Evolutionary conservation across 2,113 vertebrate genomes (phyloP).

Genomic region (Charina bottae): DNA sequence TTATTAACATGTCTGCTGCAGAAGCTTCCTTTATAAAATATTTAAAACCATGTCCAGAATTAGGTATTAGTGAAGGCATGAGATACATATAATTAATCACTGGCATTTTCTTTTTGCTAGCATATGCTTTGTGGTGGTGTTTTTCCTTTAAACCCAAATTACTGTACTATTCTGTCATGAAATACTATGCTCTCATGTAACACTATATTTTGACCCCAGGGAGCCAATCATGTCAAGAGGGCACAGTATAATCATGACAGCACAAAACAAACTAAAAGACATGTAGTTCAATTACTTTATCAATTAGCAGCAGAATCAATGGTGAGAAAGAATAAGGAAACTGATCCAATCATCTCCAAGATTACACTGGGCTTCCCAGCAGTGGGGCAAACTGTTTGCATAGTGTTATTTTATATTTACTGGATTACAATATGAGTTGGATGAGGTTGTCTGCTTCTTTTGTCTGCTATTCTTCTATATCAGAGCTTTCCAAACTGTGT

Average conservation of each 20-base stretch:
- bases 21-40: constrained; percentile 77
- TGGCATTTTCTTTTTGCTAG: constrained; percentile 58
- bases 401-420: constrained; percentile 14
- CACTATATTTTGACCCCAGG: constrained; percentile 50
- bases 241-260: constrained; percentile 61
- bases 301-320: constrained; percentile 73
- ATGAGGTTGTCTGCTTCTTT: not conserved
- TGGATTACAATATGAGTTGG: constrained; percentile 12
- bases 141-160: constrained; percentile 22
- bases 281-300: constrained; percentile 67
- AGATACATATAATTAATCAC: constrained; percentile 67
- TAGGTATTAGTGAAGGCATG: constrained; percentile 65
- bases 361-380: constrained; percentile 29
- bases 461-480: not conserved
- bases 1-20: constrained; percentile 76
- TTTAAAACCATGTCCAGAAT: constrained; percentile 69
- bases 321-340: constrained; percentile 61
- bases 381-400: constrained; percentile 32
- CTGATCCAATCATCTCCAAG: constrained; percentile 45
- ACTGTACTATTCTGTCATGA: constrained; percentile 18
- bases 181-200: constrained; percentile 49
- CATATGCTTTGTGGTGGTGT: constrained; percentile 26
- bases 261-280: constrained; percentile 51
- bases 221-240: constrained; percentile 58
- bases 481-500: no score